Evolutionary conservation across 2,113 vertebrate species (phyloP).

Genomic region (Nettapus auritus): DNA sequence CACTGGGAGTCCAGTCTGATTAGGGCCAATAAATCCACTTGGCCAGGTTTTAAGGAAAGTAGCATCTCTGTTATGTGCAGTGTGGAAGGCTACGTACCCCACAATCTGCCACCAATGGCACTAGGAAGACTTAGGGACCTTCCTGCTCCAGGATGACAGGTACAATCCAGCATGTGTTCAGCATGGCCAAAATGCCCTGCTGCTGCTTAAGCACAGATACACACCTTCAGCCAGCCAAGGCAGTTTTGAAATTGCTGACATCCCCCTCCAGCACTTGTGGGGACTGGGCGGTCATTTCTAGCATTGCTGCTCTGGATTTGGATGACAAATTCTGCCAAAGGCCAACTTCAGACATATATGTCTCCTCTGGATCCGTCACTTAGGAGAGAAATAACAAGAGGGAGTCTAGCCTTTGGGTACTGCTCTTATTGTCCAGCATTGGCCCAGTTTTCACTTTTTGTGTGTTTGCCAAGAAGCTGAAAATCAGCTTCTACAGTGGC

Average conservation of each 20-base stretch:
- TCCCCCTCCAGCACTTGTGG: background rate
- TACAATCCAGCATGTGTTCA: background rate
- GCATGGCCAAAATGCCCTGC: background rate
- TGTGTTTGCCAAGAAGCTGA: background rate
- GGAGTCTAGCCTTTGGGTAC: background rate
- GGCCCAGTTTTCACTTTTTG: background rate
- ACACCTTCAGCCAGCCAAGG: background rate
- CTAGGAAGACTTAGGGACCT: background rate
- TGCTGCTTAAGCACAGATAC: background rate
- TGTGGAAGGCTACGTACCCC: fast-evolving
- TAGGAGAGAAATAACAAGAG: background rate
- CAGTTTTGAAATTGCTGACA: background rate
- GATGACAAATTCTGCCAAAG: background rate
- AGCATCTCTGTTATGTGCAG: background rate
- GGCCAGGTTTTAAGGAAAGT: background rate
- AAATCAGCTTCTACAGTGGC: background rate
- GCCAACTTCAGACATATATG: background rate
- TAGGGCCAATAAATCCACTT: background rate
- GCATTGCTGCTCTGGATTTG: background rate
- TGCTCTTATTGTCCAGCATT: background rate
- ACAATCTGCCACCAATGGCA: background rate
- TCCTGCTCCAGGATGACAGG: background rate
- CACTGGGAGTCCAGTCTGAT: background rate
- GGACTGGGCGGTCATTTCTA: background rate
- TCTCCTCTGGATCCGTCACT: background rate